Evolutionary conservation across 2,797 vertebrate genomes (phyloP), one percentile per base, ranked within the genome.

Genomic region (Tenualosa ilisha): DNA sequence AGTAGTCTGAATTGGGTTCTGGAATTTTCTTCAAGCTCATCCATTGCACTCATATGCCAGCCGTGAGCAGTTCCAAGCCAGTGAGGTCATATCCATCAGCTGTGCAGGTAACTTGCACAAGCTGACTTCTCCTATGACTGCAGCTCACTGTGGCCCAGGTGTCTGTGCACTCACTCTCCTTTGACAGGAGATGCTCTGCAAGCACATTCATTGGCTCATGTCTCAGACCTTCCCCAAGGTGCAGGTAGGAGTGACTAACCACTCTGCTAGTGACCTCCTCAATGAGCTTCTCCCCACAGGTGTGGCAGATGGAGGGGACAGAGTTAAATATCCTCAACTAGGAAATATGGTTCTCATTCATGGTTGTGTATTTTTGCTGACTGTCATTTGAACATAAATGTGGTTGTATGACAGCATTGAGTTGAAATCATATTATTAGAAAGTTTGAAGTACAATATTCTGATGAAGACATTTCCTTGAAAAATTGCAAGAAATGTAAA

Each of bases 61-160:
- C 31, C 31, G 31, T 31, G 31, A 61, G 59, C 6, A 7, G 3
- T 61, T 61, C 40, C 26, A 40, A 81, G 31, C 37, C 31, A 24
- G 15, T 3, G 46, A 46, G 17, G 24, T n/a, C 59, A 90, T 91
- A 92, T 89, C 88, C 90, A 89, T 89, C 87, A 89, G 92, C 84
- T 90, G 37, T 91, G 90, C 91, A 91, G 89, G 91, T n/a, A 65
- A 92, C 91, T 43, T 7, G n/a, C 59, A 61, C 59, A 61, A 61
- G 59, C 59, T 46, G 46, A 46, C 7, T 46, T 61, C 56, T 63
- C n/a, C n/a, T 63, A 24, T 24, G n/a, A 63, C n/a, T 24, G n/a
- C n/a, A 63, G 6, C 59, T 65, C 24, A 65, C 61, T 65, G 61
- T 65, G 61, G 61, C 61, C 61, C 61, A 65, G 8, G 12, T 51